Evolutionary conservation across 1,140 invertebrate genomes (phyloP), one percentile per base, ranked within the genome.

Genomic region (Psilanteris sp.): DNA sequence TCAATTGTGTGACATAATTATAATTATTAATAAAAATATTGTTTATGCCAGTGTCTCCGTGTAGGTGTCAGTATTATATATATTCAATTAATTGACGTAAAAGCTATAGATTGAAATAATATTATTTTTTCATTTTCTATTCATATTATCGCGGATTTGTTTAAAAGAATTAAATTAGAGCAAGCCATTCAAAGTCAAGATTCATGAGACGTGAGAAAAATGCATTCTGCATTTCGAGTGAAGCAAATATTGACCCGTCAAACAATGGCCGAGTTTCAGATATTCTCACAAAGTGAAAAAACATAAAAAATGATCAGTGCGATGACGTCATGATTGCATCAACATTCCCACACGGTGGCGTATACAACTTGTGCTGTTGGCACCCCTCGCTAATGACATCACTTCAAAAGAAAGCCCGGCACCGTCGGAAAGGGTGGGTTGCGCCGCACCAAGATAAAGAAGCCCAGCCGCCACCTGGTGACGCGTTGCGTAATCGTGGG

Each of bases 371-470:
- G 67, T 78, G 46, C 43, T 52, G 27, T 36, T 16, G 31, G 46
- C 59, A 67, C 77, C 77, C 71, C 62, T 75, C 72, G 55, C 39
- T 79, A 79, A 79, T 79, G 77, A 75, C 67, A 43, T 62, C 36
- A 72, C 34, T 57, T 32, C 27, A 52, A 59, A 29, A 57, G 61
- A 61, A 55, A 52, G 48, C 62, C 15, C 37, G 32, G 18, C 29
- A 6, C 14, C 24, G 8, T 24, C 7, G 26, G 57, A 55, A 67
- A 64, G 74, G 67, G 62, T 68, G 36, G 59, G 39, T 37, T 32
- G 26, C 48, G 7, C 48, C 31, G 29, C 24, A 27, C 22, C 44
- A 26, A 72, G 55, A 75, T 71, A 75, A 79, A 79, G 72, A 72
- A 43, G 9, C 44, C 20, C 13, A 44, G 54, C 32, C 52, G 54